Conservation (phyloP, 2,113 vertebrate genomes). For the Macrotus californicus region DNA sequence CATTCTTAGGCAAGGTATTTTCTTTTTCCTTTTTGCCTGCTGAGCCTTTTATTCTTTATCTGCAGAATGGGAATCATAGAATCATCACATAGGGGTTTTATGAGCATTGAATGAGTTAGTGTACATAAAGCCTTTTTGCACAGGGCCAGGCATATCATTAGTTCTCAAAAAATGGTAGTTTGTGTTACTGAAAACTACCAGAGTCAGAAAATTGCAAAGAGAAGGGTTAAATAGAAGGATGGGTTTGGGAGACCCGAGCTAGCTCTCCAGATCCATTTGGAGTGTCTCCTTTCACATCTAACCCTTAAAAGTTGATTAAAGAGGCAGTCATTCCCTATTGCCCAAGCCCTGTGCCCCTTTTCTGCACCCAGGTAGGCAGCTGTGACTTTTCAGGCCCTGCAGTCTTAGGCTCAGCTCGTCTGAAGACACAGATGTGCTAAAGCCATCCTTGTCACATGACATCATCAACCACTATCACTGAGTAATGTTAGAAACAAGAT, state of each 20-base stretch:
- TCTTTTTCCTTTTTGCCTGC: not conserved
- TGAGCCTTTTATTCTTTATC: not conserved
- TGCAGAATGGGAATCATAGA: not conserved
- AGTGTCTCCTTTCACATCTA: not conserved
- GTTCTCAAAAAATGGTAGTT: not conserved
- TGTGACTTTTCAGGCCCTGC: not conserved
- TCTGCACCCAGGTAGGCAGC: not conserved
- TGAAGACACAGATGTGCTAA: not conserved
- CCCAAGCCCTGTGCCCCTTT: not conserved
- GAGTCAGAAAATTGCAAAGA: not conserved
- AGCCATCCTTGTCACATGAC: not conserved
- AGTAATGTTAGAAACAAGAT: conserved; percentile 39
- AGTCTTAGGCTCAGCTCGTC: conserved; percentile 3
- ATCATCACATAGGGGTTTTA: not conserved
- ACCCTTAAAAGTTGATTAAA: not conserved
- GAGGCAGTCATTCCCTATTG: not conserved
- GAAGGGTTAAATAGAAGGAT: not conserved
- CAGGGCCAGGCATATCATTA: not conserved
- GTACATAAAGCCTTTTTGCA: not conserved
- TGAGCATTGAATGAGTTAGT: not conserved
- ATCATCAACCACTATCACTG: not conserved
- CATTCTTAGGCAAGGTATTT: not conserved
- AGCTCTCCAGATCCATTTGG: not conserved
- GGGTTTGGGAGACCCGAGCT: not conserved
- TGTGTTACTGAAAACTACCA: not conserved